Evolutionary conservation across 2,113 vertebrate species (phyloP).

Genomic region (Callipepla californica): DNA sequence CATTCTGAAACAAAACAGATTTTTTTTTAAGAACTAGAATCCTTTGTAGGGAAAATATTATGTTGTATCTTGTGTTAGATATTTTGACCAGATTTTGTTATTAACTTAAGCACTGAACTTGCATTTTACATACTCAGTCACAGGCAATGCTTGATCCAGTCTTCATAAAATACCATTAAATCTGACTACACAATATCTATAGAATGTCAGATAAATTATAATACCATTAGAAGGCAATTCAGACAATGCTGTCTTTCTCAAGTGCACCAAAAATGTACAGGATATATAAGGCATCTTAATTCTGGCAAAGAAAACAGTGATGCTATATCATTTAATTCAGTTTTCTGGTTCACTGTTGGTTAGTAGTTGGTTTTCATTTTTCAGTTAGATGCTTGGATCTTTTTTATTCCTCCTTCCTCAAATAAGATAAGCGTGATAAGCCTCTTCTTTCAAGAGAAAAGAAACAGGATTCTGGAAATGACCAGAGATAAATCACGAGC

Average conservation of each 20-base stretch:
- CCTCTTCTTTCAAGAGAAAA: neutral
- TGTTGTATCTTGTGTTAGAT: neutral
- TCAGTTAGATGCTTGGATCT: neutral
- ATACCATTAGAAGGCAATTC: neutral
- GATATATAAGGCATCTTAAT: neutral
- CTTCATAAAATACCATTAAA: neutral
- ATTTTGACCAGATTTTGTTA: neutral
- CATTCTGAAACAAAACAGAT: neutral
- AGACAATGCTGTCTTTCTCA: neutral
- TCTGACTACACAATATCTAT: neutral
- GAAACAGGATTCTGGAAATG: neutral
- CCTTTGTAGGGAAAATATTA: neutral
- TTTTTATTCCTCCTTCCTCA: slow-evolving; percentile 2
- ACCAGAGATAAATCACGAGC: slow-evolving; percentile 15
- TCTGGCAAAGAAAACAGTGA: neutral
- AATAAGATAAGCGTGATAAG: neutral
- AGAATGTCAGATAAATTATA: neutral
- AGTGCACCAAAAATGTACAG: neutral
- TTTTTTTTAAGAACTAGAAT: neutral
- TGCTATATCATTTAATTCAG: neutral
- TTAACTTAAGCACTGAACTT: neutral
- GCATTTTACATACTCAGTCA: rapidly evolving
- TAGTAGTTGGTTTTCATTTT: neutral
- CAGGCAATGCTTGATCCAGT: neutral
- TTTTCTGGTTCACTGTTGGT: neutral